Evolutionary conservation across 2,888 invertebrate genomes (phyloP).

Genomic region (Sesia bembeciformis): DNA sequence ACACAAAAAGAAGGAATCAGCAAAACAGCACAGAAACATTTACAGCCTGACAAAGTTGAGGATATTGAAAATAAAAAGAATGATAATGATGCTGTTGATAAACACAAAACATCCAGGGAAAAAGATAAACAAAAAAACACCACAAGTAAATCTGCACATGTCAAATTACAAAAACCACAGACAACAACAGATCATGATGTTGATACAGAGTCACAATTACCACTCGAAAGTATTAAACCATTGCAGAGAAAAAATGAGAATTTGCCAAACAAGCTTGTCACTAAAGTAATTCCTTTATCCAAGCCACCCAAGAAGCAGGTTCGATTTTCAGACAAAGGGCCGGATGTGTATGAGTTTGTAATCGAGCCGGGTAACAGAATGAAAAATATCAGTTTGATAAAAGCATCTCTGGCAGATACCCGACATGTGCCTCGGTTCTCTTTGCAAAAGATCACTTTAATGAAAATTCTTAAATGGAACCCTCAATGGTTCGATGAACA

Average conservation of each 20-base stretch:
- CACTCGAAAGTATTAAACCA: conserved; percentile 25
- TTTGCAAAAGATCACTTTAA: conserved; percentile 60
- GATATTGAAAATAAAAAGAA: conserved; percentile 4
- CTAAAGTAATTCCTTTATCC: conserved; percentile 38
- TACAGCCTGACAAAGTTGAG: neutral
- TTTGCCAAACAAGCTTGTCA: conserved; percentile 38
- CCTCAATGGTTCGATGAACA: conserved; percentile 79
- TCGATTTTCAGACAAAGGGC: conserved; percentile 35
- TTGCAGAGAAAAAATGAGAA: conserved; percentile 20
- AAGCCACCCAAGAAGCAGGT: conserved; percentile 42
- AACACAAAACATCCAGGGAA: neutral
- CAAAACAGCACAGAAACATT: too few relatives aligned
- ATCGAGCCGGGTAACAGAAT: conserved; percentile 54
- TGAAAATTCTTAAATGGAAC: conserved; percentile 77
- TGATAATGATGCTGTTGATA: conserved; percentile 6
- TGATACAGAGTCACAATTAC: neutral
- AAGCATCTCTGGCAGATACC: conserved; percentile 33
- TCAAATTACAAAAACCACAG: neutral
- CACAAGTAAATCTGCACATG: conserved; percentile 2
- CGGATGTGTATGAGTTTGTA: conserved; percentile 37
- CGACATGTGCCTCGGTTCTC: conserved; percentile 43
- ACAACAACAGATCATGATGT: neutral
- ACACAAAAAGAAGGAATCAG: neutral
- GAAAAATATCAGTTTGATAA: conserved; percentile 46
- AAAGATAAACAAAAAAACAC: conserved; percentile 4